Conservation (phyloP, 2,797 vertebrate genomes). For the Lepus oiostolus region DNA sequence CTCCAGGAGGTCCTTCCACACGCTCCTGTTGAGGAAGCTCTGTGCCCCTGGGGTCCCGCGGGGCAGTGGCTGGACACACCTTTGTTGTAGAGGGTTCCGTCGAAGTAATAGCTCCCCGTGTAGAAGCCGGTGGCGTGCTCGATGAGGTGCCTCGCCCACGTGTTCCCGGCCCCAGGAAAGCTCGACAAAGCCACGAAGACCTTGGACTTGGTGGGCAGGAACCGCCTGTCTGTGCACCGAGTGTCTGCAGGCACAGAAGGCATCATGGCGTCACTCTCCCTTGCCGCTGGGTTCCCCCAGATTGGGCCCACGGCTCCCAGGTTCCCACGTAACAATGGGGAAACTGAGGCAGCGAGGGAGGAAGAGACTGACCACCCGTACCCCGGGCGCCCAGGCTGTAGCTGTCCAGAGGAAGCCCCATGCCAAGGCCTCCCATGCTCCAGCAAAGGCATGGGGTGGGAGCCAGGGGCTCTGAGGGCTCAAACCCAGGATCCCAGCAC, state of each 20-base stretch:
- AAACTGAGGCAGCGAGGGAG: neutral
- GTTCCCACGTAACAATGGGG: neutral
- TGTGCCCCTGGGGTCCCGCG: too few relatives aligned
- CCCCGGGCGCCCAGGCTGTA: neutral
- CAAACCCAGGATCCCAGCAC: neutral
- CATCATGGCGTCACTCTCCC: conserved; percentile 72
- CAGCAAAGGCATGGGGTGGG: neutral
- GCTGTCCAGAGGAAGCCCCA: neutral
- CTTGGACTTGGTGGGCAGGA: conserved; percentile 94
- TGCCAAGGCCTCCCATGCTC: neutral
- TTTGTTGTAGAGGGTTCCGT: conserved; percentile 97
- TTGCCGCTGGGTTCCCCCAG: neutral
- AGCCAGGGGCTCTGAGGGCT: neutral
- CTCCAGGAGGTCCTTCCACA: neutral
- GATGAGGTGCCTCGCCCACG: conserved; percentile 97
- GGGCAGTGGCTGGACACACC: conserved; percentile 86
- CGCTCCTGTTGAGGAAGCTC: too few relatives aligned
- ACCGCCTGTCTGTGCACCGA: conserved; percentile 96
- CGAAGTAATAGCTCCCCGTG: conserved; percentile 98
- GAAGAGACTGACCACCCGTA: conserved; percentile 50
- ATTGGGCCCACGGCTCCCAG: neutral
- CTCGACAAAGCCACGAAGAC: conserved; percentile 96
- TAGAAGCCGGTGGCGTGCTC: conserved; percentile 97
- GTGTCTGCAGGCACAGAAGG: conserved; percentile 91
- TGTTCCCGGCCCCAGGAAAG: conserved; percentile 98